A percentile compares a stretch with the other conserved stretches of the same genome.
These are phyloP conservation scores for Drosophila parabipectinata DNA, from an alignment of 1,140 invertebrate genomes.

Conservation along the genomic window DNA sequence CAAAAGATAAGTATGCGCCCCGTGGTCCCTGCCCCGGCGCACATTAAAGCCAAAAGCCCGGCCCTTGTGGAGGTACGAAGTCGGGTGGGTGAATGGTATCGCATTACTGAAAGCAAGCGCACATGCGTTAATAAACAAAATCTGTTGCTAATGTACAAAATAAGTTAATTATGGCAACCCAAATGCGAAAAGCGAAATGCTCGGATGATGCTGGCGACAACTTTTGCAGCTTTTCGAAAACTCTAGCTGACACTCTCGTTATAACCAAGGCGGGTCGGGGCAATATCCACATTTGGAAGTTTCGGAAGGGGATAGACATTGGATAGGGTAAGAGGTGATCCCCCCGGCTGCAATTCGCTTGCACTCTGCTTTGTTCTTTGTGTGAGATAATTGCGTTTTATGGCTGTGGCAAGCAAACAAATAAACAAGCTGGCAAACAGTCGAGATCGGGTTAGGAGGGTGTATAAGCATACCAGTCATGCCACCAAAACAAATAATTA, in stretches of 20 bases:
- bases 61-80: not conserved
- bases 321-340: conserved; percentile 12
- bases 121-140: conserved; percentile 77
- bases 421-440: conserved; percentile 19
- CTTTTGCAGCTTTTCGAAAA: conserved; percentile 60
- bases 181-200: conserved; percentile 59
- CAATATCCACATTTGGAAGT: not conserved
- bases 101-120: conserved; percentile 59
- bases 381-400: conserved; percentile 67
- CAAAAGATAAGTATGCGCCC: conserved; percentile 75
- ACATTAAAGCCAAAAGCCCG: conserved; percentile 43
- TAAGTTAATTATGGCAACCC: conserved; percentile 75
- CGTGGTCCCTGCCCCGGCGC: conserved; percentile 24
- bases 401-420: conserved; percentile 53
- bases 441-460: conserved; percentile 12
- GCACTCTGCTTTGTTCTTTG: conserved; percentile 46
- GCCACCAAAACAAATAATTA: conserved; percentile 55
- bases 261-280: not conserved
- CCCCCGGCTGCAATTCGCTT: conserved; percentile 32
- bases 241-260: conserved; percentile 40
- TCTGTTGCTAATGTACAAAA: conserved; percentile 80
- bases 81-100: conserved; percentile 43
- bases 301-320: not conserved
- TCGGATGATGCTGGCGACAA: conserved; percentile 52
- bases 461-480: conserved; percentile 10